phyloP scores from a whole-genome alignment of 2,113 vertebrate species.

The Saccopteryx bilineata region DNA sequence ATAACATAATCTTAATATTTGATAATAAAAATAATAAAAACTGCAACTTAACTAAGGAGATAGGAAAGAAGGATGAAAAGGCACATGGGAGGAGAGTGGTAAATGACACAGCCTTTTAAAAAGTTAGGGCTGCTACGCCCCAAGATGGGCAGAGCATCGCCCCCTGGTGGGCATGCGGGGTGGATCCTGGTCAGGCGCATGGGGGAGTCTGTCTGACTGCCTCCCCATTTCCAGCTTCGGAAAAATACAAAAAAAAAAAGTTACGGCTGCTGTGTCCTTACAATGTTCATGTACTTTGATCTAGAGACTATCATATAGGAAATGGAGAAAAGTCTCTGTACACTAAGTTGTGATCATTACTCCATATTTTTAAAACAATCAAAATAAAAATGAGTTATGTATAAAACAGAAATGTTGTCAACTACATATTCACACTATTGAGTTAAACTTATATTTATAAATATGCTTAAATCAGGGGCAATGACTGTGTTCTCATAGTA shows the following conservation, averaged over 20 bases:
- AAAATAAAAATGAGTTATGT: not conserved
- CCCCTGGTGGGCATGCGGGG: too few species aligned
- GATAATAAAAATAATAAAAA: not conserved
- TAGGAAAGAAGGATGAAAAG: not conserved
- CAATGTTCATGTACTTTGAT: not conserved
- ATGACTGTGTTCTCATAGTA: not conserved
- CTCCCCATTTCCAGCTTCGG: too few species aligned
- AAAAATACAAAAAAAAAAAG: too few species aligned
- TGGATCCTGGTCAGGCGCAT: too few species aligned
- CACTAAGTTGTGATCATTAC: not conserved
- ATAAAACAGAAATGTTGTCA: not conserved
- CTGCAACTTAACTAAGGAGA: not conserved
- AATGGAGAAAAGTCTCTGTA: not conserved
- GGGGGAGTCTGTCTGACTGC: too few species aligned
- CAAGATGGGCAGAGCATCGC: too few species aligned
- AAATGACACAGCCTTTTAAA: not conserved
- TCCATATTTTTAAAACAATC: not conserved
- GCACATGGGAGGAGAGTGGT: not conserved
- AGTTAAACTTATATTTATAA: not conserved
- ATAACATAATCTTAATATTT: not conserved
- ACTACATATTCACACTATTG: not conserved
- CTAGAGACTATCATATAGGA: not conserved
- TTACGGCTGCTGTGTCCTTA: not conserved
- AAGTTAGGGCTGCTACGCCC: not conserved
- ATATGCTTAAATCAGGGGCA: not conserved